Conservation (phyloP, 1,140 invertebrate genomes). For the Anastrepha ludens region DNA sequence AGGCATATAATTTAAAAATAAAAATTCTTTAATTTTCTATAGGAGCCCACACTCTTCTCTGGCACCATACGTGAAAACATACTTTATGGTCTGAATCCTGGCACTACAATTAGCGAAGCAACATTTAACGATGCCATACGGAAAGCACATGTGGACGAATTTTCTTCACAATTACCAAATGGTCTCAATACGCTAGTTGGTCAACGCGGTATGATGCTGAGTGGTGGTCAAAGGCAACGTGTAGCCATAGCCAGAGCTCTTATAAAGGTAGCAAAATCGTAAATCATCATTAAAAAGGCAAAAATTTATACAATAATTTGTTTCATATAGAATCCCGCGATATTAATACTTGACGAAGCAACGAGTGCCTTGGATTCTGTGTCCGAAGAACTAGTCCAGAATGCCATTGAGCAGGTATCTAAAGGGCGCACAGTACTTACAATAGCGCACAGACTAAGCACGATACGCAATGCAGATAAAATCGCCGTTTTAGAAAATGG, state of each 20-base stretch:
- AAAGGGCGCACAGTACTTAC: slow-evolving; percentile 92
- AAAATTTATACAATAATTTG: slow-evolving; percentile 38
- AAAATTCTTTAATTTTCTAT: slow-evolving; percentile 51
- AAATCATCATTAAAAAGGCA: too few relatives aligned
- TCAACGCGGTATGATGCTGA: slow-evolving; percentile 87
- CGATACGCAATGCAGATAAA: slow-evolving; percentile 91
- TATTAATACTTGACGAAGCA: slow-evolving; percentile 90
- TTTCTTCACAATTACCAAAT: slow-evolving; percentile 82
- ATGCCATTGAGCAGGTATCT: slow-evolving; percentile 88
- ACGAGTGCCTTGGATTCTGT: slow-evolving; percentile 94
- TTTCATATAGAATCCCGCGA: slow-evolving; percentile 83
- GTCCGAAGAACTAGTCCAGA: slow-evolving; percentile 91
- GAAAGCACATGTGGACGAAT: slow-evolving; percentile 88
- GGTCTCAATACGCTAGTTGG: slow-evolving; percentile 88
- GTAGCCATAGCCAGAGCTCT: slow-evolving; percentile 94
- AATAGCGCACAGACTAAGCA: slow-evolving; percentile 94
- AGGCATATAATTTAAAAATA: slow-evolving; percentile 49
- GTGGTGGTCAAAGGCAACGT: slow-evolving; percentile 90
- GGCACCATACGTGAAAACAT: slow-evolving; percentile 90
- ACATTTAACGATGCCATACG: slow-evolving; percentile 79
- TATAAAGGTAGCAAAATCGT: slow-evolving; percentile 80
- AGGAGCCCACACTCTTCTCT: slow-evolving; percentile 88
- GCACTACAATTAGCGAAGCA: slow-evolving; percentile 74
- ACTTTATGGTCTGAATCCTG: slow-evolving; percentile 82
- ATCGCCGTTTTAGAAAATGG: slow-evolving; percentile 94